Base-by-base conservation (phyloP, 2,797 vertebrate species). In the Chiroxiphia lanceolata region DNA sequence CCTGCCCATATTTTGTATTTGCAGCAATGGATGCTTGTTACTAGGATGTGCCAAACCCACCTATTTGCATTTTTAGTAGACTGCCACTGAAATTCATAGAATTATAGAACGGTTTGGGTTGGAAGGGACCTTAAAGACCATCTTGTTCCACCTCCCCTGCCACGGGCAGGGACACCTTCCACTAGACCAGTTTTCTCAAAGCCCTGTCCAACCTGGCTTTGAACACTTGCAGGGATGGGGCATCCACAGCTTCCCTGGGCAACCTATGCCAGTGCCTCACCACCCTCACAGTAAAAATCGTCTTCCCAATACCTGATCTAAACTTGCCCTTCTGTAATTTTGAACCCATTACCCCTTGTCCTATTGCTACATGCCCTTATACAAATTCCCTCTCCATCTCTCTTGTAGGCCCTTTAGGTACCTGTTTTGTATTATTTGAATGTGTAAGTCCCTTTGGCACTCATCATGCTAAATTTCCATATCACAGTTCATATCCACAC, bases 381-480 rank as follows among this genome's bases (percentile, higher is more conserved):
- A 31, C 65, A 54, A 25, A 36, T 25, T 65, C 26, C 40, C 12
- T 65, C 27, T 45, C 40, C 26, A 20, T 21, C 29, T 65, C n/a
- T 79, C 61, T 10, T 33, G 13, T 11, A 31, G 21, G 27, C 40
- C 61, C 50, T 65, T 56, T 15, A n/a, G 36, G 2, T 48, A 9
- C 25, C 33, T 27, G 10, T 12, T 72, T 38, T 42, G 21, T 15
- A 21, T 72, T 51, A 29, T 26, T 82, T 69, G 27, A 40, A 4
- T 0, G 2, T 60, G 3, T 38, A 29, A 65, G 29, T 67, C 31
- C 54, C 25, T 67, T 64, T 60, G 59, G 31, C 25, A 15, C 67
- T 45, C 15, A 3, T 36, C 2, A 1, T 20, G 33, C 50, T 6
- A 3, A 31, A 51, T 50, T 76, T 84, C 61, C 26, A 0, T 1